A percentile compares a stretch with the other conserved stretches of the same genome.
Evolutionary conservation across 1,140 invertebrate species (phyloP).

Genomic region (Lepidostoma basale): DNA sequence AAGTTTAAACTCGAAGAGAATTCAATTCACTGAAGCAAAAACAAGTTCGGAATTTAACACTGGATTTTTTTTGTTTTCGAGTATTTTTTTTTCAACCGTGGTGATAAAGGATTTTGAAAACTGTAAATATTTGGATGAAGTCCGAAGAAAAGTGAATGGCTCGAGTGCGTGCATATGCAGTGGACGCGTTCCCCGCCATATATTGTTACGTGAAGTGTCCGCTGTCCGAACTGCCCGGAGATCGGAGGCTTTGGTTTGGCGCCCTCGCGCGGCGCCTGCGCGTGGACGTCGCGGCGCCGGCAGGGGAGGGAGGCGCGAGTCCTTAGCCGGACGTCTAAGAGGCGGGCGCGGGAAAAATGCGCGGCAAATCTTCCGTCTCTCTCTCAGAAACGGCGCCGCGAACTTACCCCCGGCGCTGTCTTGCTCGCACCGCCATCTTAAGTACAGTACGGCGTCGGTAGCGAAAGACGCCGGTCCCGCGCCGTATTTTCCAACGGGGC

Average conservation of each 20-base stretch:
- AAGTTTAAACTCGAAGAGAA: too few relatives aligned
- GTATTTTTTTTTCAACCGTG: too few relatives aligned
- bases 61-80: too few relatives aligned
- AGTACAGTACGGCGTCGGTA: conserved; percentile 21
- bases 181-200: background rate
- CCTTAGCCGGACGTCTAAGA: conserved; percentile 33
- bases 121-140: too few relatives aligned
- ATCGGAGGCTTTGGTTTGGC: background rate
- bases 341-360: conserved; percentile 28
- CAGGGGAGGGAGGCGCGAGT: conserved; percentile 5
- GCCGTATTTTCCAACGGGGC: conserved; percentile 8
- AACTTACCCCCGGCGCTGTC: conserved; percentile 3
- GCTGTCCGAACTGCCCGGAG: background rate
- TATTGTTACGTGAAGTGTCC: background rate
- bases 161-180: background rate
- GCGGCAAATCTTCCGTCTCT: conserved; percentile 19
- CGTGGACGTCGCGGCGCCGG: background rate
- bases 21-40: too few relatives aligned
- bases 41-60: too few relatives aligned
- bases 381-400: background rate
- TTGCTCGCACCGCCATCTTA: conserved; percentile 14
- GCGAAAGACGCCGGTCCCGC: conserved; percentile 14
- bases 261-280: background rate
- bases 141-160: too few relatives aligned
- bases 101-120: too few relatives aligned